phyloP scores from a whole-genome alignment of 1,140 invertebrate genomes.

The Nasonia vitripennis region DNA sequence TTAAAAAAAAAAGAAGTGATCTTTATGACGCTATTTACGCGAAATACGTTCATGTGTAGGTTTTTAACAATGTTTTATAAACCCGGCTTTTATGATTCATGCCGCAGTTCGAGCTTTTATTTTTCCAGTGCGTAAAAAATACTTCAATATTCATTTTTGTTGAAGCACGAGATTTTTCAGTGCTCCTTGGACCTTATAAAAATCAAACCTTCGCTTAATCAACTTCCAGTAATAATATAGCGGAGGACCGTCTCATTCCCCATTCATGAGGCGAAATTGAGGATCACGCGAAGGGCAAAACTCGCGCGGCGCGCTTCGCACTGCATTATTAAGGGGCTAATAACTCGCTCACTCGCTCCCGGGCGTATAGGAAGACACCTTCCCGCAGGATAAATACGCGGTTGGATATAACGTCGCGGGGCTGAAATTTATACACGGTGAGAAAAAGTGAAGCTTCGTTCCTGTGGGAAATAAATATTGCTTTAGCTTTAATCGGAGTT shows the following conservation, averaged over 20 bases:
- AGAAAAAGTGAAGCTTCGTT: neutral
- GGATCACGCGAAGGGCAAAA: neutral
- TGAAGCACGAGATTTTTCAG: too few relatives aligned
- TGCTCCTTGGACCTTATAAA: too few relatives aligned
- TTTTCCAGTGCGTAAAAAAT: too few relatives aligned
- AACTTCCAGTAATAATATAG: neutral
- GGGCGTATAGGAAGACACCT: neutral
- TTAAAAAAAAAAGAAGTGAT: too few relatives aligned
- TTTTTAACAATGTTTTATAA: too few relatives aligned
- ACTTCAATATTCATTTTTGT: too few relatives aligned
- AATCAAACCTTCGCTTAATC: too few relatives aligned
- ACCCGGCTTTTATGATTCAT: too few relatives aligned
- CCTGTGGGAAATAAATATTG: neutral
- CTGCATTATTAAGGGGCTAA: slow-evolving; percentile 40
- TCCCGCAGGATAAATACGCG: slow-evolving; percentile 21
- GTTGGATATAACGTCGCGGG: neutral
- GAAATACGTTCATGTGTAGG: too few relatives aligned
- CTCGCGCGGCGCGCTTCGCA: neutral
- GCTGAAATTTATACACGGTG: neutral
- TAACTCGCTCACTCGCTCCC: slow-evolving; percentile 1
- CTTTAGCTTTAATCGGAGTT: neutral
- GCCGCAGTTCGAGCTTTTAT: too few relatives aligned
- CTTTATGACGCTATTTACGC: too few relatives aligned
- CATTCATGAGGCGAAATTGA: neutral
- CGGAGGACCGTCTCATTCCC: neutral